Percentiles rank a stretch among this genome's conserved stretches.
phyloP scores from a whole-genome alignment of 2,888 invertebrate genomes.

The Steinernema hermaphroditum region DNA sequence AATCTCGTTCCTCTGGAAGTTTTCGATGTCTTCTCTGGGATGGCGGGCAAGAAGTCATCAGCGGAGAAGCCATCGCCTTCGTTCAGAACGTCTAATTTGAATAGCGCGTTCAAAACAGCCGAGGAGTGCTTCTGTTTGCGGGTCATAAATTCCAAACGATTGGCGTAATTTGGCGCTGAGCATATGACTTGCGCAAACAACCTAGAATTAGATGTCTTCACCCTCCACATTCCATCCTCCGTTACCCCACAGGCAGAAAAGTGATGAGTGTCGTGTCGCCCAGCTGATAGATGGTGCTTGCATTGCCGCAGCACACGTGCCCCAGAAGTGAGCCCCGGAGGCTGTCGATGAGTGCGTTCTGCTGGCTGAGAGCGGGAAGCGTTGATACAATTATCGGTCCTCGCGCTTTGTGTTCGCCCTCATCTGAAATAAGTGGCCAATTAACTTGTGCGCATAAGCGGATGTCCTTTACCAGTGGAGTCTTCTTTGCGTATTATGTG shows the following conservation, averaged over 20 bases:
- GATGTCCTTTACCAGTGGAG: constrained; percentile 1
- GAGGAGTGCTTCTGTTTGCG: constrained; percentile 15
- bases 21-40: neutral
- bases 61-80: neutral
- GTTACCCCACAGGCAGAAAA: neutral
- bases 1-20: neutral
- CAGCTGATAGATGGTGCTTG: neutral
- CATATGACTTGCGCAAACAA: constrained; percentile 11
- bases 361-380: constrained; percentile 1
- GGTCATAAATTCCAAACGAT: constrained; percentile 25
- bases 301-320: neutral
- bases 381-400: constrained; percentile 9
- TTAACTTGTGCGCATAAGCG: neutral
- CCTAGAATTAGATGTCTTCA: neutral
- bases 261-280: constrained; percentile 8
- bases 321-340: neutral
- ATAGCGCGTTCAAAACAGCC: neutral
- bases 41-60: neutral
- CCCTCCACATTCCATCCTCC: too few relatives aligned
- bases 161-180: neutral
- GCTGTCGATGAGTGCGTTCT: neutral
- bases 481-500: neutral
- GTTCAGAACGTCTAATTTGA: constrained; percentile 17
- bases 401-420: neutral
- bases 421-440: neutral